These are phyloP conservation scores for Triplophysa yarkandensis DNA, from an alignment of 2,797 vertebrate species.

Conservation along the genomic window DNA sequence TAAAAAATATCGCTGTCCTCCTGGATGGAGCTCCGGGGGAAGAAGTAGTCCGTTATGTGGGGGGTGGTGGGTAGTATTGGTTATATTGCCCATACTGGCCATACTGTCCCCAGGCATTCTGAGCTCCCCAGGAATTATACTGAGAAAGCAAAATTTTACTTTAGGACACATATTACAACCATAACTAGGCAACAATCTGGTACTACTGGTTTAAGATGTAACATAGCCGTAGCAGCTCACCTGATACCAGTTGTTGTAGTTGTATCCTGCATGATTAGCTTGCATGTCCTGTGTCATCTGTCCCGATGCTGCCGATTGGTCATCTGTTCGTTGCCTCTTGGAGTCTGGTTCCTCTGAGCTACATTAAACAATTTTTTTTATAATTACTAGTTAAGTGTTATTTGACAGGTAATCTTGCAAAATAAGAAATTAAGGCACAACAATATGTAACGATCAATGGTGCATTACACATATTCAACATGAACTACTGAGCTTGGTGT, in stretches of 20 bases:
- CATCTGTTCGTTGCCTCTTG: constrained; percentile 89
- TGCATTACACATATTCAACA: neutral
- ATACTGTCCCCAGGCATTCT: constrained; percentile 90
- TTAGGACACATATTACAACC: neutral
- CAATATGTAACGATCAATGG: neutral
- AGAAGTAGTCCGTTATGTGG: constrained; percentile 80
- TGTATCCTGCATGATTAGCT: constrained; percentile 88
- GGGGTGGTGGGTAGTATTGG: constrained; percentile 95
- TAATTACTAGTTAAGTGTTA: neutral
- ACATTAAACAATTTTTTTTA: neutral
- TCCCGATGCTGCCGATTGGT: constrained; percentile 68
- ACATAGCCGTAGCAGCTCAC: constrained; percentile 67
- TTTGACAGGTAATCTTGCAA: too few relatives aligned
- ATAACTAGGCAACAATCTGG: neutral
- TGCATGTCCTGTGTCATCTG: constrained; percentile 84
- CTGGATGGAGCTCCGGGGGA: constrained; percentile 44
- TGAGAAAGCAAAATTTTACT: constrained; percentile 51
- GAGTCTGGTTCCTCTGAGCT: constrained; percentile 90
- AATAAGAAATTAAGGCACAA: neutral
- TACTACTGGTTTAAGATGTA: neutral
- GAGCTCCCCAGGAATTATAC: constrained; percentile 84
- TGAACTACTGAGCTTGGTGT: neutral
- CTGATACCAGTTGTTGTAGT: constrained; percentile 99
- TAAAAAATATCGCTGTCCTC: constrained; percentile 44
- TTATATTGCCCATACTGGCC: constrained; percentile 83